Conservation (phyloP, 2,113 vertebrate species). For the Vidua macroura region DNA sequence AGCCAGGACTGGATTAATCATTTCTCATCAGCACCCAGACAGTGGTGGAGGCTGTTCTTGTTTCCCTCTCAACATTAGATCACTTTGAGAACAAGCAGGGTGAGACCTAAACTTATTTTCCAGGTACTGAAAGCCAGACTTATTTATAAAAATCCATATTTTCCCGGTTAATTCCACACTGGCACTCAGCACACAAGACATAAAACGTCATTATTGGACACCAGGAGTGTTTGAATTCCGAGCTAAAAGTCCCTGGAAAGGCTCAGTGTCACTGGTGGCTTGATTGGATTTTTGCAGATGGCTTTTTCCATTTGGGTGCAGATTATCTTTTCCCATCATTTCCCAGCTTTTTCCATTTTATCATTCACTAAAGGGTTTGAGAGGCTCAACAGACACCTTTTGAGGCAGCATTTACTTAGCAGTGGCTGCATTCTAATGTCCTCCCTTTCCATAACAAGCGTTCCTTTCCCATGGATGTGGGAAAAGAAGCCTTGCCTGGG, state of each 20-base stretch:
- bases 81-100: slow-evolving; percentile 32
- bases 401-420: neutral
- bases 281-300: neutral
- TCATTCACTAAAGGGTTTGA: neutral
- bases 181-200: neutral
- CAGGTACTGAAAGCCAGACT: neutral
- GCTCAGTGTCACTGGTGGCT: neutral
- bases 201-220: neutral
- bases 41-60: slow-evolving; percentile 19
- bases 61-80: neutral
- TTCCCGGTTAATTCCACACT: neutral
- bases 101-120: neutral
- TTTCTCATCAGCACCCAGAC: slow-evolving; percentile 41
- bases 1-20: slow-evolving; percentile 47
- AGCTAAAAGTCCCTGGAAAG: neutral
- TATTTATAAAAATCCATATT: neutral
- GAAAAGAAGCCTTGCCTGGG: neutral
- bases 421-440: neutral
- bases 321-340: neutral
- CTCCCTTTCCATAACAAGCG: neutral
- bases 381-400: neutral
- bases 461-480: neutral
- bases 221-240: neutral
- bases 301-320: neutral
- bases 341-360: neutral